Evolutionary conservation across 2,113 vertebrate species (phyloP).

Genomic region (Casuarius casuarius): DNA sequence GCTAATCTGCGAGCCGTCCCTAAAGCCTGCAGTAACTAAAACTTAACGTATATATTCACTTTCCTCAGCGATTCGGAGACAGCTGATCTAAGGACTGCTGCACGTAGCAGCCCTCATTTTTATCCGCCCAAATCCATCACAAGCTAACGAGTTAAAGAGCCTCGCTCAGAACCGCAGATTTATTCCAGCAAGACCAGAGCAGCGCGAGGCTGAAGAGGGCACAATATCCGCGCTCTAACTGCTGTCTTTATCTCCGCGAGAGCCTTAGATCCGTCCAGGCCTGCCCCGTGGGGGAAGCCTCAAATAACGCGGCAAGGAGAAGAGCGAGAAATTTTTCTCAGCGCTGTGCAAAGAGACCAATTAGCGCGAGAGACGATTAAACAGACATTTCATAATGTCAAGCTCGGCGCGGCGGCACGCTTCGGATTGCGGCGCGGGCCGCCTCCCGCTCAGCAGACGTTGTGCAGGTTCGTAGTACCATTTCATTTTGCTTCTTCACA

Average conservation of each 20-base stretch:
- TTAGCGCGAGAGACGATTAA: neutral
- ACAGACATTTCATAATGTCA: slow-evolving; percentile 9
- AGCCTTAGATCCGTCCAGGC: neutral
- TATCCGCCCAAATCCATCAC: neutral
- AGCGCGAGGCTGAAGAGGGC: neutral
- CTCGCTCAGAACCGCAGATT: neutral
- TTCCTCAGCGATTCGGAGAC: neutral
- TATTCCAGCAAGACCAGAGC: accelerated
- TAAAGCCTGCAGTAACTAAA: accelerated
- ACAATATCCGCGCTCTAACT: accelerated
- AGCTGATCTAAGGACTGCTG: accelerated
- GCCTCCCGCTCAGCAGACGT: neutral
- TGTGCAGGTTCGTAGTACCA: neutral
- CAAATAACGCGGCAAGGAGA: neutral
- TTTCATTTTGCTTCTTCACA: neutral
- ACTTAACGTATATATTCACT: accelerated
- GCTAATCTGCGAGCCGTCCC: accelerated
- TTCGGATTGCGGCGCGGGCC: neutral
- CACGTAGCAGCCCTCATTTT: accelerated
- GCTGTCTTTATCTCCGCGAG: neutral
- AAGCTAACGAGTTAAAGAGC: neutral
- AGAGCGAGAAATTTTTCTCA: neutral
- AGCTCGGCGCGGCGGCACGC: neutral
- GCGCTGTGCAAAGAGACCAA: neutral
- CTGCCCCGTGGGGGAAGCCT: neutral